These are phyloP conservation scores for Carcina quercana DNA, from an alignment of 2,888 invertebrate species.

Conservation along the genomic window DNA sequence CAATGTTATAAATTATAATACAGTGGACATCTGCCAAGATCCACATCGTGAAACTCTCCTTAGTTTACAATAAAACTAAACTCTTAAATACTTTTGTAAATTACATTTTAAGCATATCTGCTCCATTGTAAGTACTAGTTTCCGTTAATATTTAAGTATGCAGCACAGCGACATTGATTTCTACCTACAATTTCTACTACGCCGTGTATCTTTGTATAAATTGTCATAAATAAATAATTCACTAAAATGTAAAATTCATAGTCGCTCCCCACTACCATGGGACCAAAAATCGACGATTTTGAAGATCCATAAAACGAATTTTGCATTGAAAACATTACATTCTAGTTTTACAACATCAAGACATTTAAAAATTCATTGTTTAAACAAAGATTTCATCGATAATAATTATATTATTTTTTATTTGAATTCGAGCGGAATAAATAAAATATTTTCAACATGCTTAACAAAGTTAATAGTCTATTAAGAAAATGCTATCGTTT, in stretches of 20 bases:
- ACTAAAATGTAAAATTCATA: constrained; percentile 7
- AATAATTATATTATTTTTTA: constrained; percentile 3
- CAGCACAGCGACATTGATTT: constrained; percentile 25
- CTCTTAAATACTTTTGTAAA: constrained; percentile 49
- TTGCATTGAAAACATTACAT: too few relatives aligned
- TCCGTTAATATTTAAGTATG: constrained; percentile 26
- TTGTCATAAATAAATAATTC: too few relatives aligned
- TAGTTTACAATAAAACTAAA: constrained; percentile 33
- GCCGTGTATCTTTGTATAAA: constrained; percentile 14
- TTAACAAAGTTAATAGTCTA: constrained; percentile 11
- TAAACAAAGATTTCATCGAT: constrained; percentile 19
- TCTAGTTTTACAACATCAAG: constrained; percentile 61
- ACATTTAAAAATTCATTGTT: constrained; percentile 36
- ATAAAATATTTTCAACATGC: constrained; percentile 5
- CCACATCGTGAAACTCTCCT: constrained; percentile 21
- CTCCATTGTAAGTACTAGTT: constrained; percentile 28
- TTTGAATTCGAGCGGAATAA: constrained; percentile 6
- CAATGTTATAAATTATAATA: too few relatives aligned
- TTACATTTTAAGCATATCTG: constrained; percentile 30
- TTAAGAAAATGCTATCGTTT: constrained; percentile 35
- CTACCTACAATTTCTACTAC: constrained; percentile 20
- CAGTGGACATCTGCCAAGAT: constrained; percentile 43
- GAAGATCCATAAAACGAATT: too few relatives aligned
- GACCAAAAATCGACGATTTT: too few relatives aligned
- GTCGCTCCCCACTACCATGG: constrained; percentile 21